Evolutionary conservation across 2,113 vertebrate genomes (phyloP).

Genomic region (Ochotona curzoniae): DNA sequence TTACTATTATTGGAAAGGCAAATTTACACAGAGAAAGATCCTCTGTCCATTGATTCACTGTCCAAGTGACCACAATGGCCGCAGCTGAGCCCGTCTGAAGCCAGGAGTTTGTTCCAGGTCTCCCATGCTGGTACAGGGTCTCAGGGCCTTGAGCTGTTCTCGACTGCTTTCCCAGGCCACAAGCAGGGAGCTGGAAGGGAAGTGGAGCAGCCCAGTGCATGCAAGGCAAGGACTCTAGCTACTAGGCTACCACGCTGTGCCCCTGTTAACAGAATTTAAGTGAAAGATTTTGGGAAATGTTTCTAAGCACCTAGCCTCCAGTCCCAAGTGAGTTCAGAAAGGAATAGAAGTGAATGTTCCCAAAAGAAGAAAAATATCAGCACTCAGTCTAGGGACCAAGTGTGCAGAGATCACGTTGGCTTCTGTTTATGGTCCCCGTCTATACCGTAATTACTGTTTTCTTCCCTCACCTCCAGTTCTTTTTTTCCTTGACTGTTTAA

Average conservation of each 20-base stretch:
- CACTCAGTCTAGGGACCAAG: not conserved
- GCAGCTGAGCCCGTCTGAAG: too few relatives aligned
- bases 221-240: too few relatives aligned
- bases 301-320: not conserved
- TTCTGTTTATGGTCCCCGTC: not conserved
- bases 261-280: not conserved
- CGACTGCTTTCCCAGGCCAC: too few relatives aligned
- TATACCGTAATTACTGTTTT: not conserved
- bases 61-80: too few relatives aligned
- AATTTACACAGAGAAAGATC: too few relatives aligned
- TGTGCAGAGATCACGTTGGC: not conserved
- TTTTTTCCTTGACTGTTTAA: not conserved
- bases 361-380: not conserved
- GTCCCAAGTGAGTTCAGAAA: not conserved
- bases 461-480: not conserved
- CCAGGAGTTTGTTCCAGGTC: too few relatives aligned
- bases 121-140: too few relatives aligned
- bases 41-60: too few relatives aligned
- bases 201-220: too few relatives aligned
- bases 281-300: slow-evolving; percentile 37
- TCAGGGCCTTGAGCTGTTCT: too few relatives aligned
- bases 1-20: too few relatives aligned
- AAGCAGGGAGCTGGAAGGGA: too few relatives aligned
- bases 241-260: not conserved
- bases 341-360: slow-evolving; percentile 11